phyloP scores from a whole-genome alignment of 2,888 invertebrate species.

The Drosophila buzzatii region DNA sequence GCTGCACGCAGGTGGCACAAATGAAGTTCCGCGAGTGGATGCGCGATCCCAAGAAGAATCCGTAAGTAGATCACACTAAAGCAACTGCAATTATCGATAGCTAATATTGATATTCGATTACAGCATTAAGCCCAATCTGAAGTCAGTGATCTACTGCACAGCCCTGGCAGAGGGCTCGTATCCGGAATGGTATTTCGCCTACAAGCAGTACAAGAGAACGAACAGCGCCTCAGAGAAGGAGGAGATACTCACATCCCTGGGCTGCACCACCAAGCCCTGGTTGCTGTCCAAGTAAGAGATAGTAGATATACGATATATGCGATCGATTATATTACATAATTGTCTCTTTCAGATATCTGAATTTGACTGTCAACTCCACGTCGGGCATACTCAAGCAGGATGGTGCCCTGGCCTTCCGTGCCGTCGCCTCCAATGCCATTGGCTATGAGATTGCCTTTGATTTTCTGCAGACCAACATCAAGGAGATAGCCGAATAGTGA shows the following conservation, averaged over 20 bases:
- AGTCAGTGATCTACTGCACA: constrained; percentile 88
- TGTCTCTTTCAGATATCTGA: constrained; percentile 85
- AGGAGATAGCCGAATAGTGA: constrained; percentile 85
- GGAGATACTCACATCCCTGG: constrained; percentile 87
- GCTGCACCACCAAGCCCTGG: constrained; percentile 87
- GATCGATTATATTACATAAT: neutral
- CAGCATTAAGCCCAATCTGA: constrained; percentile 88
- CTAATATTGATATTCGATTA: neutral
- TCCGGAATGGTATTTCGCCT: constrained; percentile 90
- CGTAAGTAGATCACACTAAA: constrained; percentile 82
- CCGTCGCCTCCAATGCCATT: constrained; percentile 87
- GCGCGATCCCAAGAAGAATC: constrained; percentile 85
- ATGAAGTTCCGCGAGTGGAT: constrained; percentile 86
- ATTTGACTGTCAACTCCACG: constrained; percentile 85
- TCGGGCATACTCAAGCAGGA: constrained; percentile 88
- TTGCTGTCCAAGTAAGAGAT: constrained; percentile 86
- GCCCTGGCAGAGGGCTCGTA: constrained; percentile 88
- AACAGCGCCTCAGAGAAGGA: constrained; percentile 88
- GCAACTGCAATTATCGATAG: neutral
- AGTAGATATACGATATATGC: neutral
- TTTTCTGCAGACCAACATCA: constrained; percentile 85
- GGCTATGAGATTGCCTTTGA: constrained; percentile 88
- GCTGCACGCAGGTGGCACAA: constrained; percentile 86
- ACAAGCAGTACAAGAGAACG: constrained; percentile 85
- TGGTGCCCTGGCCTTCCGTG: constrained; percentile 87